A percentile compares a stretch with the other conserved stretches of the same genome.
Evolutionary conservation across 2,797 vertebrate genomes (phyloP).

Genomic region (Prunella strophiata): DNA sequence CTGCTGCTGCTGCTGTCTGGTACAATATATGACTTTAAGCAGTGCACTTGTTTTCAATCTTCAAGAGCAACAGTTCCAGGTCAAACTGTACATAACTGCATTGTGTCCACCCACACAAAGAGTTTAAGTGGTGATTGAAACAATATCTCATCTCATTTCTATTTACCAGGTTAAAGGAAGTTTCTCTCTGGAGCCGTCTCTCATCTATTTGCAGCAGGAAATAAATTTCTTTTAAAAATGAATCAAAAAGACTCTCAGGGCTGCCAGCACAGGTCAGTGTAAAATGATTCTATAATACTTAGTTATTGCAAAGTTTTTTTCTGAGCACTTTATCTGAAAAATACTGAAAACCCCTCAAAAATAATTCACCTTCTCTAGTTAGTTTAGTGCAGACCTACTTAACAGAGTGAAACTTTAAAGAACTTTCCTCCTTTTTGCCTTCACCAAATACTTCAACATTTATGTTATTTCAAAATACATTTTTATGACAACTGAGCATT

Average conservation of each 20-base stretch:
- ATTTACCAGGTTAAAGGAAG: conserved; percentile 34
- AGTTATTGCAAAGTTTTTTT: conserved; percentile 19
- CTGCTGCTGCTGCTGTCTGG: neutral
- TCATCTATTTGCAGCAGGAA: conserved; percentile 22
- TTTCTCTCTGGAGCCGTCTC: neutral
- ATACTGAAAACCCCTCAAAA: neutral
- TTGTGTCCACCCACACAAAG: neutral
- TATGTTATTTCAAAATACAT: neutral
- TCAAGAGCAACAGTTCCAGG: conserved; percentile 7
- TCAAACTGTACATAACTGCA: conserved; percentile 12
- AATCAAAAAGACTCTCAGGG: neutral
- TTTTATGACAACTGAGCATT: neutral
- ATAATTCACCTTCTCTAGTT: neutral
- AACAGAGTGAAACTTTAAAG: neutral
- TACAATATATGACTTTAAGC: neutral
- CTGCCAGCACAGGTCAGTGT: neutral
- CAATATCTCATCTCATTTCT: conserved; percentile 39
- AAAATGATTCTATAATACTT: conserved; percentile 5
- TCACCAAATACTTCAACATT: neutral
- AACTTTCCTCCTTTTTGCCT: neutral
- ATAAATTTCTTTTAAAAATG: conserved; percentile 27
- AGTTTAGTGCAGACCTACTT: neutral
- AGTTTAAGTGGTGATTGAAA: conserved; percentile 49
- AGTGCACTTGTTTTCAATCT: neutral
- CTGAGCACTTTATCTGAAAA: neutral